Conservation (phyloP, 1,140 invertebrate genomes). For the Marisa cornuarietis region DNA sequence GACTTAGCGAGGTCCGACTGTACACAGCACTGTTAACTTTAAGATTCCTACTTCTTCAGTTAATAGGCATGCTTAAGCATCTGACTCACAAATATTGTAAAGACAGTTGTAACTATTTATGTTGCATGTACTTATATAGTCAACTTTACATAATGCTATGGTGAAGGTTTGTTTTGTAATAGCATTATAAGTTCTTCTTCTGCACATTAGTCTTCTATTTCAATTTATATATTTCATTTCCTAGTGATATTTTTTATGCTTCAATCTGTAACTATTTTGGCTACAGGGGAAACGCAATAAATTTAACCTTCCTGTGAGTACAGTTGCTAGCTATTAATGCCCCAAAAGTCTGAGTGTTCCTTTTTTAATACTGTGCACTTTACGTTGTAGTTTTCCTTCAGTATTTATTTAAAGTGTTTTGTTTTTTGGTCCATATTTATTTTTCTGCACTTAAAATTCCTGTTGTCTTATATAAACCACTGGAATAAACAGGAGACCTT, state of each 20-base stretch:
- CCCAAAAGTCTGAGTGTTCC: neutral
- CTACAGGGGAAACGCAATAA: slow-evolving; percentile 42
- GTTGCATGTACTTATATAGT: neutral
- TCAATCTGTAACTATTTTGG: neutral
- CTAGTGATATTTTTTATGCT: neutral
- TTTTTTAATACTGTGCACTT: neutral
- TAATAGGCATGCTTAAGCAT: no score
- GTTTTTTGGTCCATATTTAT: no score
- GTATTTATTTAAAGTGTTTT: no score
- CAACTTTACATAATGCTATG: neutral
- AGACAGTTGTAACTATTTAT: neutral
- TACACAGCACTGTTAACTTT: neutral
- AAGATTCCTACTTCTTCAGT: neutral
- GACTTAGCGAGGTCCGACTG: no score
- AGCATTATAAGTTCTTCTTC: no score
- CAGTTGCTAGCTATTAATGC: neutral
- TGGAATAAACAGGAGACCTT: no score
- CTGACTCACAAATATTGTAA: neutral
- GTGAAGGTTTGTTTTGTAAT: no score
- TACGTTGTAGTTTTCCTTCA: no score
- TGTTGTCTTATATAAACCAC: no score
- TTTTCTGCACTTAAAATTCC: no score
- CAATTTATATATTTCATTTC: neutral
- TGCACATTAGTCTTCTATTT: neutral
- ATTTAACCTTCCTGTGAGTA: slow-evolving; percentile 50